These are phyloP conservation scores for Mus pahari DNA, from an alignment of 2,113 vertebrate species.

Conservation along the genomic window DNA sequence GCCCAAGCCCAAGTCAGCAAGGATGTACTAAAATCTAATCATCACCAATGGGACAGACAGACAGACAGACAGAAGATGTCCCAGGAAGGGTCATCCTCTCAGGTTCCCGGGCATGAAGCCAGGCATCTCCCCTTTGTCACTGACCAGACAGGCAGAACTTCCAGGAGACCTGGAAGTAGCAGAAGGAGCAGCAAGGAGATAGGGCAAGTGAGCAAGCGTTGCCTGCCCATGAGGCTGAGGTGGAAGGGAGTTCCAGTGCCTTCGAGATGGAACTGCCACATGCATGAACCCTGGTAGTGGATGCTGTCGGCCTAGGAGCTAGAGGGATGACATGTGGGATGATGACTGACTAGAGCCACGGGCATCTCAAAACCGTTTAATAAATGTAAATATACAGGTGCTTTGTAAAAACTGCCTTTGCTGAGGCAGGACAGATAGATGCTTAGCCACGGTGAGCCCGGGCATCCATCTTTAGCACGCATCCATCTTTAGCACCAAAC, in stretches of 20 bases:
- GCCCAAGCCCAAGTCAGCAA: background rate
- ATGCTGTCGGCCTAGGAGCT: background rate
- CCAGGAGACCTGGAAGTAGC: background rate
- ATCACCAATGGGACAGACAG: background rate
- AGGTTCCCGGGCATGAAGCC: background rate
- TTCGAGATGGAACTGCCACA: too few relatives aligned
- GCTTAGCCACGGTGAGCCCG: too few relatives aligned
- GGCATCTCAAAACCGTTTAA: background rate
- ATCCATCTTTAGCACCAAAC: background rate
- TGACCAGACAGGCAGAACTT: background rate
- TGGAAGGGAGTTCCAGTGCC: background rate
- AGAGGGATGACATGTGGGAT: fast-evolving
- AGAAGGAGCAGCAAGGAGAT: background rate
- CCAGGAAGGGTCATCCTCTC: background rate
- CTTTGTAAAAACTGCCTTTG: background rate
- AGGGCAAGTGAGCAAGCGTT: fast-evolving
- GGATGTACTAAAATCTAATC: background rate
- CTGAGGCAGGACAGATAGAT: background rate
- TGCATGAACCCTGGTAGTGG: background rate
- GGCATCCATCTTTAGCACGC: background rate
- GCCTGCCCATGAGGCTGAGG: fast-evolving
- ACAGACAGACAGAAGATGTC: background rate
- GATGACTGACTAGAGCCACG: too few relatives aligned
- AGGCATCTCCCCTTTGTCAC: background rate
- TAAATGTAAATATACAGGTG: too few relatives aligned